Evolutionary conservation across 2,888 invertebrate species (phyloP), one percentile per base, ranked within the genome.

Genomic region (Diploptera punctata): DNA sequence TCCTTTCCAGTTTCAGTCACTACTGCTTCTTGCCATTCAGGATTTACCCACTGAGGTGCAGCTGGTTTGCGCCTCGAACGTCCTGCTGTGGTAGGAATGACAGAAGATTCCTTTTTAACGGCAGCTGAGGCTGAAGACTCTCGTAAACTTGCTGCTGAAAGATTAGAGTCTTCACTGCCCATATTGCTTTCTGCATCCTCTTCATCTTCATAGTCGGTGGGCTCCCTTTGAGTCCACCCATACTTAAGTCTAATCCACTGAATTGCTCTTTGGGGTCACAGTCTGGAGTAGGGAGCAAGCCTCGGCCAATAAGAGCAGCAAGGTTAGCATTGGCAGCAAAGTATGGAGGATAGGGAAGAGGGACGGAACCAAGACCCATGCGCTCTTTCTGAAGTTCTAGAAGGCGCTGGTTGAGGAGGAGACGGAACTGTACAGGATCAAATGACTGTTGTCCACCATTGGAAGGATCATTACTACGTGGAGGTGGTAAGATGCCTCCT

Each of bases 31-130:
- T 93, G 93, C 93, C 94, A 94, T 78, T 95, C 95, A 7, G 98
- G 98, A 83, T 97, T 97, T 3, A 98, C 96, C 96, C 98, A 97
- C 84, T 98, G 97, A 1, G 98, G 98, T 69, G 97, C 97, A 1
- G 96, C 97, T 0, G 97, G 96, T 85, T 98, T 98, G 79, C 98
- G 88, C 75, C 96, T 85, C 71, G 91, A 93, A 78, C 90, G 82
- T 7, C 80, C 77, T 77, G 80, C 78, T 1, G 82, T 76, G 21
- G 73, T 67, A 10, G 77, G 75, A 47, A 74, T 75, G 4, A 76
- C 69, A 67, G 77, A 76, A 76, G 68, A 77, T 76, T 72, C 77
- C 73, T 73, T 78, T 77, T 77, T 72, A 26, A 67, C 65, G 18
- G 33, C 18, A 18, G 65, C 44, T 26, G 44, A 26, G n/a, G 47